Evolutionary conservation across 2,888 invertebrate genomes (phyloP).

Genomic region (Platynereis dumerilii): DNA sequence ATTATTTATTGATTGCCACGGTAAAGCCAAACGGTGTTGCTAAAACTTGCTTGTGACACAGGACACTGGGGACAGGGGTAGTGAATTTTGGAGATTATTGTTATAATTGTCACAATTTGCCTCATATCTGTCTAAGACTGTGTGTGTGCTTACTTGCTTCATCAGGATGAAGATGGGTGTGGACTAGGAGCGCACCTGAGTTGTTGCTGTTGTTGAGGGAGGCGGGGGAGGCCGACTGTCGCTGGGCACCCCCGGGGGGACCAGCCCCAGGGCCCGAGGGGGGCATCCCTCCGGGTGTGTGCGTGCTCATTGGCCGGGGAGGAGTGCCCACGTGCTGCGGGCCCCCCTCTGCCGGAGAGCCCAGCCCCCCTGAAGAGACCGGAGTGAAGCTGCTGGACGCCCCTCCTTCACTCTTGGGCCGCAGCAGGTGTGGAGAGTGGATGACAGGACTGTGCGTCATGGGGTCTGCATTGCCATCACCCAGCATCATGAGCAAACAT

Average conservation of each 20-base stretch:
- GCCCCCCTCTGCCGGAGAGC: background rate
- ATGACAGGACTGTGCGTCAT: conserved; percentile 48
- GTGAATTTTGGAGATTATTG: too few relatives aligned
- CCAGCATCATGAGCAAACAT: background rate
- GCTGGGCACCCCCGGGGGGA: background rate
- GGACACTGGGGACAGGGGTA: too few relatives aligned
- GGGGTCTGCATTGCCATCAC: conserved; percentile 12
- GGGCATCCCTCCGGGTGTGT: conserved; percentile 46
- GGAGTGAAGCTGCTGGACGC: conserved; percentile 38
- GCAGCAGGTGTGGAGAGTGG: conserved; percentile 61
- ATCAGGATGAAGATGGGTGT: too few relatives aligned
- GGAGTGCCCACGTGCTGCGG: conserved; percentile 48
- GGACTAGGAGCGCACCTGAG: too few relatives aligned
- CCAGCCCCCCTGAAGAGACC: conserved; percentile 31
- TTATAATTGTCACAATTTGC: too few relatives aligned
- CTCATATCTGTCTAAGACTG: too few relatives aligned
- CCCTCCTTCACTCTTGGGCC: conserved; percentile 42
- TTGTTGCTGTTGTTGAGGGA: too few relatives aligned
- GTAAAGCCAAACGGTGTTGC: too few relatives aligned
- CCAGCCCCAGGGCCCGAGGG: background rate
- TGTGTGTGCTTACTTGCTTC: too few relatives aligned
- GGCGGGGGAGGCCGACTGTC: too few relatives aligned
- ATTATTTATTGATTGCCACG: too few relatives aligned
- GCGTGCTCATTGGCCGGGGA: conserved; percentile 55
- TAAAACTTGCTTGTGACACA: too few relatives aligned